Conservation (phyloP, 2,797 vertebrate species). For the Anguilla megastoma region DNA sequence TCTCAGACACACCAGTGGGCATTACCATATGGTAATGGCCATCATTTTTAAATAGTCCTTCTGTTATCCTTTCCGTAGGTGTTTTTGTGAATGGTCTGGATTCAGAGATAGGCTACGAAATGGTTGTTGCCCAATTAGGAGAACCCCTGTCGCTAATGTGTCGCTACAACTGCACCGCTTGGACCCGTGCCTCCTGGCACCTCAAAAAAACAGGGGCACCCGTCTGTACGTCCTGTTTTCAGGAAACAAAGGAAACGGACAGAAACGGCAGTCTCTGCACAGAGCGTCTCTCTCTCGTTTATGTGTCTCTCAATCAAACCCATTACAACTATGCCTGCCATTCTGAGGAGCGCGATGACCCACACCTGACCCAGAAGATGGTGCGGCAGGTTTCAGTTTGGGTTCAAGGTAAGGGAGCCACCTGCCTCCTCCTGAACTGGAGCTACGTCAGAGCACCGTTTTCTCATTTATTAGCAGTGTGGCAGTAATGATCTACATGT, state of each 20-base stretch:
- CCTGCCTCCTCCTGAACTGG: background rate
- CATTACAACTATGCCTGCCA: slow-evolving; percentile 62
- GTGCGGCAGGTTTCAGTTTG: slow-evolving; percentile 54
- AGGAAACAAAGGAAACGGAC: background rate
- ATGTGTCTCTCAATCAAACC: slow-evolving; percentile 55
- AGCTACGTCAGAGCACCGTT: background rate
- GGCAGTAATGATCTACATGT: no score
- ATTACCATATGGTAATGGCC: background rate
- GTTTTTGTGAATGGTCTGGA: slow-evolving; percentile 37
- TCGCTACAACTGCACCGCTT: slow-evolving; percentile 72
- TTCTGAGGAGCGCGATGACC: slow-evolving; percentile 53
- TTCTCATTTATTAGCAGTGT: background rate
- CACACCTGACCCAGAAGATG: slow-evolving; percentile 46
- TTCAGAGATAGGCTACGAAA: slow-evolving; percentile 23
- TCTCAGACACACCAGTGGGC: background rate
- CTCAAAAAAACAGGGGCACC: slow-evolving; percentile 15
- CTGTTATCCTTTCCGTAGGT: slow-evolving; percentile 55
- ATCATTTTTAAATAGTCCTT: background rate
- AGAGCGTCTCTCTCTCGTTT: slow-evolving; percentile 46
- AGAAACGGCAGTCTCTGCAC: slow-evolving; percentile 52
- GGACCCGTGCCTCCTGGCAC: slow-evolving; percentile 67
- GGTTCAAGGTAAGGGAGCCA: slow-evolving; percentile 57
- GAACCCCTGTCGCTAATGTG: slow-evolving; percentile 63
- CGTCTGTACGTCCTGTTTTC: slow-evolving; percentile 34
- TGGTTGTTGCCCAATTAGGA: slow-evolving; percentile 52